Conservation (phyloP, 2,113 vertebrate species). For the Gobius niger region DNA sequence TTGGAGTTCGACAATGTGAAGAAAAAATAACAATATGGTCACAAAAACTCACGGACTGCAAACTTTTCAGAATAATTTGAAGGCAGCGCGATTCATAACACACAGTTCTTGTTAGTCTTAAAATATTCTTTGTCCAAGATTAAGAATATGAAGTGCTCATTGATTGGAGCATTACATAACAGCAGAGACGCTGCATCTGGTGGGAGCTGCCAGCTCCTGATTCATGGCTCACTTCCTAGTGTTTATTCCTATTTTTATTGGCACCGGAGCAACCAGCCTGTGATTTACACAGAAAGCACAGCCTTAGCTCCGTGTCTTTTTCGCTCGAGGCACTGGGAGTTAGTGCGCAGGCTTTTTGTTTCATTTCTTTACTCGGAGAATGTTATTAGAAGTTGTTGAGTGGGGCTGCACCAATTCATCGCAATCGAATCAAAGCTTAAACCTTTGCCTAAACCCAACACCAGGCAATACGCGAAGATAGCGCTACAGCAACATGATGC, state of each 20-base stretch:
- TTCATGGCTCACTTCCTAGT: constrained; percentile 4
- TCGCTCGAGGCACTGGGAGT: neutral
- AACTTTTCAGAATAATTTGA: neutral
- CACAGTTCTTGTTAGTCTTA: neutral
- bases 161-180: constrained; percentile 1
- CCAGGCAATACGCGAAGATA: too few species aligned
- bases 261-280: neutral
- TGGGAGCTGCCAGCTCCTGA: neutral
- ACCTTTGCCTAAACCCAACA: too few species aligned
- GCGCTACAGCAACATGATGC: too few species aligned
- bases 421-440: too few species aligned
- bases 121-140: neutral
- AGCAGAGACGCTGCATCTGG: neutral
- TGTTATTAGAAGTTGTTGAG: too few species aligned
- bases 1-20: too few species aligned
- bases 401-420: too few species aligned
- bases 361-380: too few species aligned
- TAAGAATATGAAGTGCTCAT: neutral
- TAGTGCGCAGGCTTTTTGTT: neutral
- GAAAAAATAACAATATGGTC: too few species aligned
- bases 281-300: neutral
- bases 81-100: neutral
- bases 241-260: constrained; percentile 3
- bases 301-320: neutral
- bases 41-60: neutral